Conservation (phyloP, 2,888 invertebrate genomes). For the Tryphoninae sp. region DNA sequence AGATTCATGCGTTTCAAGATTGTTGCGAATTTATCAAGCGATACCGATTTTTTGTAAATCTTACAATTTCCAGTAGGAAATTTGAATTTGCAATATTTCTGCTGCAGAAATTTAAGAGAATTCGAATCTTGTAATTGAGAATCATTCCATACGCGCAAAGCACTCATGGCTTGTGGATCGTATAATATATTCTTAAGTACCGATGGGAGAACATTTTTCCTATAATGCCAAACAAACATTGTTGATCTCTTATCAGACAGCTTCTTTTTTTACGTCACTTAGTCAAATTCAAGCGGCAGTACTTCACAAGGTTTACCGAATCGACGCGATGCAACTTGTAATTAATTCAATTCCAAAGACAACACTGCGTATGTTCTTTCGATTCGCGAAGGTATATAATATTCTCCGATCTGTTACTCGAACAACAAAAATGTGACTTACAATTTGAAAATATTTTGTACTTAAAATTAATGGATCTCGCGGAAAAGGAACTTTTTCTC, state of each 20-base stretch:
- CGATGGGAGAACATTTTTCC: slow-evolving; percentile 1
- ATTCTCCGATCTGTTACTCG: background rate
- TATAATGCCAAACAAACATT: slow-evolving; percentile 10
- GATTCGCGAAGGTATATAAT: background rate
- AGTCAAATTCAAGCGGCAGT: slow-evolving; percentile 11
- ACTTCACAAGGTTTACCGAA: background rate
- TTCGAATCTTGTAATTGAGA: slow-evolving; percentile 43
- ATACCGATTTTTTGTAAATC: background rate
- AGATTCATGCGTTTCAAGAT: background rate
- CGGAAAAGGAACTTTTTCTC: background rate
- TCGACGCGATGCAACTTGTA: background rate
- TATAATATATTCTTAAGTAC: slow-evolving; percentile 13
- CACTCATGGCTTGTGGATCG: slow-evolving; percentile 8
- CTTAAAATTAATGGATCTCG: slow-evolving; percentile 38
- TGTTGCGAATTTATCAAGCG: background rate
- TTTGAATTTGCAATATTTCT: slow-evolving; percentile 20
- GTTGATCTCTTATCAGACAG: slow-evolving; percentile 38
- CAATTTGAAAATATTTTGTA: slow-evolving; percentile 36
- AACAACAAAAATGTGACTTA: slow-evolving; percentile 1
- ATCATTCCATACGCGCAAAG: slow-evolving; percentile 43
- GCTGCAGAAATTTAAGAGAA: slow-evolving; percentile 3
- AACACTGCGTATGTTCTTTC: background rate
- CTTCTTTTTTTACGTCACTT: slow-evolving; percentile 37
- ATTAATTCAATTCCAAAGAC: slow-evolving; percentile 40
- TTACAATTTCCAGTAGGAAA: background rate